A percentile compares a stretch with the other conserved stretches of the same genome.
phyloP scores from a whole-genome alignment of 2,113 vertebrate species.

The Cyprinodon tularosa region DNA sequence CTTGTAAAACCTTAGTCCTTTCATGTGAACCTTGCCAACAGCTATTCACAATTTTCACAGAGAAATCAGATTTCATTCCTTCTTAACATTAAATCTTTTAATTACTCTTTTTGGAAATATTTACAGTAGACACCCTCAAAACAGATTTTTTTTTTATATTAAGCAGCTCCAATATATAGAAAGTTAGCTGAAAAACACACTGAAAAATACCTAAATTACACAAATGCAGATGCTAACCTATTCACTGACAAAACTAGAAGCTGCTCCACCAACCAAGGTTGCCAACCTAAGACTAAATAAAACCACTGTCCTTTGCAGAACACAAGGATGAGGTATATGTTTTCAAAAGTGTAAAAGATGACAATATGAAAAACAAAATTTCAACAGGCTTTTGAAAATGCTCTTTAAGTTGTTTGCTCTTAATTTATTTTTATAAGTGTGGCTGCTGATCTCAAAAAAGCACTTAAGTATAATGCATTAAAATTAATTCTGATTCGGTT shows the following conservation, averaged over 20 bases:
- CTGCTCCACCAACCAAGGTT: background rate
- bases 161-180: background rate
- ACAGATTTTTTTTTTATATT: background rate
- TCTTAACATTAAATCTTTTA: background rate
- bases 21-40: background rate
- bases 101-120: background rate
- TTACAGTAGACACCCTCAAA: background rate
- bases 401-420: background rate
- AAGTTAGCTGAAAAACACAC: background rate
- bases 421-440: background rate
- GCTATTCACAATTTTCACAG: background rate
- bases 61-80: background rate
- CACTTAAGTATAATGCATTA: background rate
- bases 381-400: background rate
- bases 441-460: background rate
- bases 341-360: background rate
- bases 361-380: background rate
- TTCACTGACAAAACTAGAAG: constrained; percentile 1
- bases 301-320: background rate
- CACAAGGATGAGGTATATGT: background rate
- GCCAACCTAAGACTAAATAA: background rate
- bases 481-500: background rate
- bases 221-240: constrained; percentile 1
- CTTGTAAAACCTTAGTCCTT: background rate
- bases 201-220: background rate